phyloP scores from a whole-genome alignment of 2,113 vertebrate genomes.

The Gambusia holbrooki region DNA sequence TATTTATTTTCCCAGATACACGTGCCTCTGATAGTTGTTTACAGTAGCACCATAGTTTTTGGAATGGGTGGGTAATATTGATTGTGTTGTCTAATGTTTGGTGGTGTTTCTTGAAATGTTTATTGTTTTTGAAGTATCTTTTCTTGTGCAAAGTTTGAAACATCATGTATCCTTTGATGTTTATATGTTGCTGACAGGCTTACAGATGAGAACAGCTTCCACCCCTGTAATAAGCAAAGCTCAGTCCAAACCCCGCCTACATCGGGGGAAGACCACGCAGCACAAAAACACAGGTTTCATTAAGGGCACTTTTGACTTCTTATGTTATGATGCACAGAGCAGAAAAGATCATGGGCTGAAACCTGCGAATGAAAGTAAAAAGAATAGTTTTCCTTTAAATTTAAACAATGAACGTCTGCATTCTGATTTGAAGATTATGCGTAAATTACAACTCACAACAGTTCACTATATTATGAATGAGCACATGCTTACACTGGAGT shows the following conservation, averaged over 20 bases:
- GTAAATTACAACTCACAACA: slow-evolving; percentile 1
- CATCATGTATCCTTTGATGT: slow-evolving; percentile 43
- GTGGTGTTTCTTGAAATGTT: not conserved
- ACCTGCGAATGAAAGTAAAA: slow-evolving; percentile 38
- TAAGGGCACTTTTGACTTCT: slow-evolving; percentile 24
- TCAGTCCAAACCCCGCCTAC: slow-evolving; percentile 71
- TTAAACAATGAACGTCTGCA: too few species aligned
- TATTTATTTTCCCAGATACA: too few species aligned
- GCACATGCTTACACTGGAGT: slow-evolving; percentile 23
- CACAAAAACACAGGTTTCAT: slow-evolving; percentile 78
- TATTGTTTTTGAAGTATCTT: not conserved
- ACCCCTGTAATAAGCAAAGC: slow-evolving; percentile 75
- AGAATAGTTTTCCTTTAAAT: not conserved
- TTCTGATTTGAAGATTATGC: slow-evolving; percentile 5
- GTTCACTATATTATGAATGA: not conserved
- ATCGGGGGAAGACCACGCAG: slow-evolving; percentile 67
- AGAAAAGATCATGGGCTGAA: slow-evolving; percentile 58
- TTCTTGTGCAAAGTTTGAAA: not conserved
- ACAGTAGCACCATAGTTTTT: not conserved
- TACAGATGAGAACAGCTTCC: slow-evolving; percentile 78
- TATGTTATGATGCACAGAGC: not conserved
- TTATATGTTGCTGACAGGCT: slow-evolving; percentile 74
- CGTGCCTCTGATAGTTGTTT: not conserved
- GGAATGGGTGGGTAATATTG: not conserved
- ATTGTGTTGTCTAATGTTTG: not conserved